Evolutionary conservation across 2,888 invertebrate genomes (phyloP), one percentile per base, ranked within the genome.

Genomic region (Ecdyonurus torrentis): DNA sequence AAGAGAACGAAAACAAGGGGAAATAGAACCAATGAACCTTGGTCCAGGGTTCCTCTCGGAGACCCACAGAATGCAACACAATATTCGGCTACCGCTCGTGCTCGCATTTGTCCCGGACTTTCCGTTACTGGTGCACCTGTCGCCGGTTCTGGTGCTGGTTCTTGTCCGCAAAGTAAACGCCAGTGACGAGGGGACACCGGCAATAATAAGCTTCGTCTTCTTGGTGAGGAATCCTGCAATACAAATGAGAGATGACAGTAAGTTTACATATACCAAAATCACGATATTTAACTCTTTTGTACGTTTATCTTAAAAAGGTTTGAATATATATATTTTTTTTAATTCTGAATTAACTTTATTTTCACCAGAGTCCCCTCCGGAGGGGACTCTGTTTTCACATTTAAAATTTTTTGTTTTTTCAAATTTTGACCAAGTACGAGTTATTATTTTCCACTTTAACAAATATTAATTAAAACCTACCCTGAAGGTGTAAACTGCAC

Each of bases 21-120:
- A 71, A 83, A 83, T 55, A 82, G 65, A 66, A 81, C 79, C n/a
- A 83, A 76, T 5, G 82, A 82, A 66, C 79, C 78, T 70, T 80
- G 79, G 72, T 83, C 82, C 64, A 83, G 73, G 52, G 79, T 74
- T 25, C 82, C 83, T 66, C 82, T 77, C 70, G 81, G 81, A 65
- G 82, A 81, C 69, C 83, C 83, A 69, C 82, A 82, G 69, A 81
- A 83, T 73, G 83, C 77, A 50, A 82, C 77, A 5, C 79, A 80
- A 61, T 77, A 76, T 69, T 81, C 80, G 15, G 78, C 73, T 63
- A 75, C 72, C 23, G 77, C 72, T 1, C 74, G 74, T 68, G 81
- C 72, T 64, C 73, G 71, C 25, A 69, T 68, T 7, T 67, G 66
- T 23, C 69, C 64, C 20, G 66, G 68, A 62, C 60, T n/a, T 61